A percentile compares a stretch with the other conserved stretches of the same genome.
Evolutionary conservation across 1,140 invertebrate species (phyloP).

Genomic region (Chelonus insularis): DNA sequence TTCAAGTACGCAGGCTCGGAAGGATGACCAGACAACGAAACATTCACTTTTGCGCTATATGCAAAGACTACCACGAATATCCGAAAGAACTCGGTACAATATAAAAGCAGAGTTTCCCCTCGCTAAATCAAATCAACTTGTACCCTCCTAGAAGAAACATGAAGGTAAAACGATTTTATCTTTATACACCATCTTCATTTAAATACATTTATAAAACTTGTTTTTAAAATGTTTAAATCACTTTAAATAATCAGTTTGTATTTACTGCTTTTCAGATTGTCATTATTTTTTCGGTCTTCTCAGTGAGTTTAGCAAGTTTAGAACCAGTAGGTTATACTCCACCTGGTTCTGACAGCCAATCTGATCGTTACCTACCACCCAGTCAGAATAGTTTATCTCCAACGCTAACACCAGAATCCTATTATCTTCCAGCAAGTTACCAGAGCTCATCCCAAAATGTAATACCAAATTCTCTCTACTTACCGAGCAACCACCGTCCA

Average conservation of each 20-base stretch:
- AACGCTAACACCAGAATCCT: slow-evolving; percentile 26
- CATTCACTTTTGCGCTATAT: slow-evolving; percentile 33
- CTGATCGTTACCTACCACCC: slow-evolving; percentile 27
- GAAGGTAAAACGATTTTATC: slow-evolving; percentile 37
- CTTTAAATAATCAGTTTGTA: no score
- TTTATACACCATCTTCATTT: no score
- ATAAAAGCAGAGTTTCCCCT: slow-evolving; percentile 35
- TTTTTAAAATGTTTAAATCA: no score
- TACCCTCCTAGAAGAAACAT: slow-evolving; percentile 41
- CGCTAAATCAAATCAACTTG: slow-evolving; percentile 43
- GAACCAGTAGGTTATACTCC: slow-evolving; percentile 41
- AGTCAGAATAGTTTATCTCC: slow-evolving; percentile 13
- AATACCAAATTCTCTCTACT: slow-evolving; percentile 29
- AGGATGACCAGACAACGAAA: slow-evolving; percentile 25
- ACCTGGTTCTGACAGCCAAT: slow-evolving; percentile 27
- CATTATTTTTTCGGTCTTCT: slow-evolving; percentile 31
- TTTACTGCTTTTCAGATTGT: slow-evolving; percentile 31
- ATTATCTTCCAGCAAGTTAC: slow-evolving; percentile 27
- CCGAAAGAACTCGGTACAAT: slow-evolving; percentile 24
- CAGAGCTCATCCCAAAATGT: slow-evolving; percentile 25
- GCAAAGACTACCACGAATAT: slow-evolving; percentile 18
- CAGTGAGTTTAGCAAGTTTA: slow-evolving; percentile 35
- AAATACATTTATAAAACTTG: no score
- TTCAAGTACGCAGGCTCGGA: slow-evolving; percentile 20
- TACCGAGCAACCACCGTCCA: slow-evolving; percentile 16